phyloP scores from a whole-genome alignment of 2,797 vertebrate species.

The Anguilla marmorata region DNA sequence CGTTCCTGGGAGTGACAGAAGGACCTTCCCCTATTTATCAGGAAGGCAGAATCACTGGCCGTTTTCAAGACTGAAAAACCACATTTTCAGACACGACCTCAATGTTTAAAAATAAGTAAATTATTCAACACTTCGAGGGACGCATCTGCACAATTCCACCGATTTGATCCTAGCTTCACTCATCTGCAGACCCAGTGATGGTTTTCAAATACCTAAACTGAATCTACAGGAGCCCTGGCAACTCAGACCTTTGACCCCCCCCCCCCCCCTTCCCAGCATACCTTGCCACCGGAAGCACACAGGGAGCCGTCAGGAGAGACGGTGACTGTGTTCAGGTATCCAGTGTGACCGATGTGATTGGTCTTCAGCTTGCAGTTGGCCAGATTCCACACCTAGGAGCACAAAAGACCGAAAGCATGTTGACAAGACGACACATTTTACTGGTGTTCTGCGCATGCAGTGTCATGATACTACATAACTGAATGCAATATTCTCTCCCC shows the following conservation, averaged over 20 bases:
- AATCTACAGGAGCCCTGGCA: neutral
- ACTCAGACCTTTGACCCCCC: neutral
- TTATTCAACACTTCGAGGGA: no score
- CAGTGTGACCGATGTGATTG: conserved; percentile 94
- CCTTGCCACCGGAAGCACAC: conserved; percentile 95
- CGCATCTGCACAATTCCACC: no score
- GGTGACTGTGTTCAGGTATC: conserved; percentile 94
- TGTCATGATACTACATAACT: neutral
- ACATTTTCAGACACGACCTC: neutral
- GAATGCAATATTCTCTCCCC: neutral
- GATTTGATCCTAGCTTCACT: no score
- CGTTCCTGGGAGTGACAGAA: no score
- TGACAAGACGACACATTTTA: neutral
- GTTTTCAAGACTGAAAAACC: no score
- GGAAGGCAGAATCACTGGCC: no score
- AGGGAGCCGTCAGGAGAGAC: conserved; percentile 96
- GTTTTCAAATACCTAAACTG: neutral
- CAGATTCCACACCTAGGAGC: conserved; percentile 87
- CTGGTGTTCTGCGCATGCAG: neutral
- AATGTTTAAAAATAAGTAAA: neutral
- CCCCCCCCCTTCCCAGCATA: conserved; percentile 45
- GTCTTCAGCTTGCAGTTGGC: conserved; percentile 99
- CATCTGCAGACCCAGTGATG: neutral
- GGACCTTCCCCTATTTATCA: no score
- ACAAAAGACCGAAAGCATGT: neutral